A percentile compares a stretch with the other conserved stretches of the same genome.
Evolutionary conservation across 2,113 vertebrate genomes (phyloP).

Genomic region (Antechinus flavipes): DNA sequence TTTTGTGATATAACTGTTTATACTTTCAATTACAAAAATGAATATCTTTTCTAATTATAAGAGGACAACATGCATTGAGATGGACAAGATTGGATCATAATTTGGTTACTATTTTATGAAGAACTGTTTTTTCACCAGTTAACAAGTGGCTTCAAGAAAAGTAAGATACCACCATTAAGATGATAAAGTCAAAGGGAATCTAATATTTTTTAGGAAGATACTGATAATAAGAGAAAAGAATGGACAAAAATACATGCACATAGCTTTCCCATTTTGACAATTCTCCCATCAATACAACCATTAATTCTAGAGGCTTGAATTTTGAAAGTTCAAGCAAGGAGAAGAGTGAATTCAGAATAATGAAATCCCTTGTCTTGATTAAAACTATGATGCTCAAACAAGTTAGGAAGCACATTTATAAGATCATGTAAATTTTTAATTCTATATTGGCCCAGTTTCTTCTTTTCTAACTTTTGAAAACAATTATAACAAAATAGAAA

Average conservation of each 20-base stretch:
- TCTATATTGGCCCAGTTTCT: slow-evolving; percentile 17
- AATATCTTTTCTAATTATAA: not conserved
- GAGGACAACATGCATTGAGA: not conserved
- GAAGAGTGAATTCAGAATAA: not conserved
- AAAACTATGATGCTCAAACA: not conserved
- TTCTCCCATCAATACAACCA: not conserved
- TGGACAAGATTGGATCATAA: not conserved
- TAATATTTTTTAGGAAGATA: slow-evolving; percentile 10
- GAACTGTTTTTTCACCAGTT: not conserved
- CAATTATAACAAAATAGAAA: too few species aligned
- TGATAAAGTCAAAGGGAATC: not conserved
- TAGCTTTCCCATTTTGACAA: not conserved
- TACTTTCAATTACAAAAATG: not conserved
- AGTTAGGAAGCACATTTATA: not conserved
- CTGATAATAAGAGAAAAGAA: not conserved
- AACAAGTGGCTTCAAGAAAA: not conserved
- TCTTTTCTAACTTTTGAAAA: too few species aligned
- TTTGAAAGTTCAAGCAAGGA: not conserved
- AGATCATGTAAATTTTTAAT: not conserved
- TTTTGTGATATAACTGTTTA: not conserved
- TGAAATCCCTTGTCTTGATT: not conserved
- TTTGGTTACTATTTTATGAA: not conserved
- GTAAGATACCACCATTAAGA: not conserved
- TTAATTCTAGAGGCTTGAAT: not conserved
- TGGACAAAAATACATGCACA: not conserved